Base-by-base conservation (phyloP, 2,797 vertebrate species). In the Notoglanidium macrostoma region DNA sequence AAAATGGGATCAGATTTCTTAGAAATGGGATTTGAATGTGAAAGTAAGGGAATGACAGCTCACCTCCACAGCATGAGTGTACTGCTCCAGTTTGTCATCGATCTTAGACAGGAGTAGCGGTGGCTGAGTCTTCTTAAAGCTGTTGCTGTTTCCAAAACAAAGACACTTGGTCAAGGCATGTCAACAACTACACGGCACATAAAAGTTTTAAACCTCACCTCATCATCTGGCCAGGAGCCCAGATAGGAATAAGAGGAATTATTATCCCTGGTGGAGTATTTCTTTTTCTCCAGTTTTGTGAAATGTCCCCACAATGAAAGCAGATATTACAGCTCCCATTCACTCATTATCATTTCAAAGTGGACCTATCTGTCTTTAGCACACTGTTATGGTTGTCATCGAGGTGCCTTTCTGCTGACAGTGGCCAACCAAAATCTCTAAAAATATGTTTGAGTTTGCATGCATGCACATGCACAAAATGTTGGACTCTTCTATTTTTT, bases 11-110 rank as follows among this genome's bases (percentile, higher is more conserved):
- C 21, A 44, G 8, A 10, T 14, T 26, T 19, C 26, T 26, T 40
- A 32, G 44, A 54, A 77, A 77, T 32, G 14, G 14, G 15, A 29
- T 77, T 32, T 77, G 74, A 77, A 55, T 40, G 9, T 78, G 10
- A 78, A 35, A 78, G 9, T 55, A 35, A 57, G 15, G 10, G 8
- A 77, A 51, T 61, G n/a, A 32, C 26, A 70, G n/a, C 91, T 86
- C 89, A 99, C 98, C 97, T 99, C 97, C 17, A 98, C 93, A 51
- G 98, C 98, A 79, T 98, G 96, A 0, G 97, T 95, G 89, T 99
- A 99, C 94, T 97, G 97, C 91, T 98, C 98, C 94, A 97, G 92
- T 73, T 95, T 96, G 92, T 97, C 96, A 14, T 98, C 97, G 0
- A 99, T 98, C 93, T 96, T 98, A 1, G 97, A 95, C 88, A 97